Base-by-base conservation (phyloP, 2,113 vertebrate genomes). In the Delphinus delphis region DNA sequence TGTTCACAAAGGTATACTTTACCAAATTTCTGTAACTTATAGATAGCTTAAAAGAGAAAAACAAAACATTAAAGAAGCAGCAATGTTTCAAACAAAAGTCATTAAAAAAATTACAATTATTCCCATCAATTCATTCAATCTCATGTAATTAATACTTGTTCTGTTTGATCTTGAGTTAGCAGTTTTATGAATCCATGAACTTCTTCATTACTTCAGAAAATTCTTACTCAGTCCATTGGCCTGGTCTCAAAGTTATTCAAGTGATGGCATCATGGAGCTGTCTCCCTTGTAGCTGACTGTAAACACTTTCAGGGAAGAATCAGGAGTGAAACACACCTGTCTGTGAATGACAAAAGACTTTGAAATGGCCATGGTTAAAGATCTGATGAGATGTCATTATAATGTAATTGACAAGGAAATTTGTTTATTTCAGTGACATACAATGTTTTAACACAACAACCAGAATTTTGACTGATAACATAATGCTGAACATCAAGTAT, bases 121-220 rank as follows among this genome's bases (percentile, higher is more conserved):
- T 25, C 65, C 58, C 70, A 67, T 67, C 58, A 47, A 44, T 68
- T 76, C 2, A 71, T 73, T 41, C 53, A 36, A 6, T 84, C 68
- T 84, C 67, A 6, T 14, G 60, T 76, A 74, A 94, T 83, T 83
- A 89, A 67, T 67, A 67, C 70, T 84, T 83, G 4, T 47, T 90
- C 58, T 76, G 23, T 65, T 83, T 89, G 86, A 95, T 83, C n/a
- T 76, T 58, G 60, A 58, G 50, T 58, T 55, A 83, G 68, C 77
- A 67, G 68, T 76, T 76, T 65, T 58, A 17, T 58, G 36, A 76
- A 55, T 41, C 28, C 86, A 76, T 36, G 58, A 90, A 67, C 36
- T 68, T 86, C 68, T 74, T 90, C 79, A 76, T 95, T 68, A 94
- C 68, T 55, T 83, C 65, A 21, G 47, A 89, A 67, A 76, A 74